A percentile compares a stretch with the other conserved stretches of the same genome.
Evolutionary conservation across 2,888 invertebrate species (phyloP).

Genomic region (Cryptus armator): DNA sequence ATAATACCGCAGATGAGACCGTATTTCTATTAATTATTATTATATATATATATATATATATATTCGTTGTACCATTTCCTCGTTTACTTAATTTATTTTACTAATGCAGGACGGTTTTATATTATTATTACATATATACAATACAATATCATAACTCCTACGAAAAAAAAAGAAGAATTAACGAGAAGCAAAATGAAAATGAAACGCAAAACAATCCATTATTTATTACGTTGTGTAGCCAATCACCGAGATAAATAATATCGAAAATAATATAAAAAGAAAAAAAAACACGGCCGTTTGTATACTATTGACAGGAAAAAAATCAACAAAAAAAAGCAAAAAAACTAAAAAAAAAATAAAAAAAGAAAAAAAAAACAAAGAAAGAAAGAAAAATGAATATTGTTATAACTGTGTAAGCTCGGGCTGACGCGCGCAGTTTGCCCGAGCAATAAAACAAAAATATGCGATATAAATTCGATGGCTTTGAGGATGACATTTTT

Average conservation of each 20-base stretch:
- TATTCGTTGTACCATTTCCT: slow-evolving; percentile 75
- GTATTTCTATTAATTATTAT: slow-evolving; percentile 65
- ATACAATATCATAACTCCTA: slow-evolving; percentile 47
- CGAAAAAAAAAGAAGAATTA: slow-evolving; percentile 35
- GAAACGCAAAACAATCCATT: slow-evolving; percentile 67
- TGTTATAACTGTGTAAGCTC: slow-evolving; percentile 82
- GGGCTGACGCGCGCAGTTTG: slow-evolving; percentile 75
- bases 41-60: slow-evolving; percentile 56
- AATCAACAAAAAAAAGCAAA: slow-evolving; percentile 46
- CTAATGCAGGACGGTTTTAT: slow-evolving; percentile 80
- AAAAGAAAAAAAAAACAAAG: slow-evolving; percentile 40
- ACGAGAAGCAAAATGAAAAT: slow-evolving; percentile 64
- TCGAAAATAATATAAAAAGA: slow-evolving; percentile 62
- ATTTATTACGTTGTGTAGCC: slow-evolving; percentile 77
- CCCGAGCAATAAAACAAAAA: slow-evolving; percentile 80
- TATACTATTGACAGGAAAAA: slow-evolving; percentile 80
- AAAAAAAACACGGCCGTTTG: slow-evolving; percentile 79
- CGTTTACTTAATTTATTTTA: slow-evolving; percentile 83
- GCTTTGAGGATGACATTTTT: background rate
- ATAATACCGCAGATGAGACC: slow-evolving; percentile 63
- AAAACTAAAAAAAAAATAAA: slow-evolving; percentile 51
- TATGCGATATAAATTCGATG: slow-evolving; percentile 49
- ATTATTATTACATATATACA: slow-evolving; percentile 72
- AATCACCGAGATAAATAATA: slow-evolving; percentile 69
- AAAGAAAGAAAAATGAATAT: slow-evolving; percentile 73